Conservation (phyloP, 2,797 vertebrate species). For the Clarias laeviceps region DNA sequence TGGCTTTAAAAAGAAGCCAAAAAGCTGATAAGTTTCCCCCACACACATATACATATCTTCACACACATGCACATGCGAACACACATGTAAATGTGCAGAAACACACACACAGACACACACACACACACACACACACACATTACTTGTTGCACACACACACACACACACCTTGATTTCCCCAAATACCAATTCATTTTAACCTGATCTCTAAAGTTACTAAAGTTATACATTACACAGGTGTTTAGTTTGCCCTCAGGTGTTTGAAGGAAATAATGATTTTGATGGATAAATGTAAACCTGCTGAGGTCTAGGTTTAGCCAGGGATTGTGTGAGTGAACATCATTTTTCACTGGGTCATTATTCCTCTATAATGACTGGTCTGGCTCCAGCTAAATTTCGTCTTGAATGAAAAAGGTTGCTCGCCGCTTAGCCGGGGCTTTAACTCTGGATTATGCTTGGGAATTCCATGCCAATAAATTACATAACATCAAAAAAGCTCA, state of each 20-base stretch:
- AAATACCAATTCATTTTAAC: constrained; percentile 31
- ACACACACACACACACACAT: neutral
- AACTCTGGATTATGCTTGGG: constrained; percentile 56
- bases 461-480: constrained; percentile 74
- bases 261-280: constrained; percentile 57
- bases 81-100: neutral
- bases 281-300: constrained; percentile 57
- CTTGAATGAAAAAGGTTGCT: constrained; percentile 69
- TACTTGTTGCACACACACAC: no score
- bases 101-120: neutral
- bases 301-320: constrained; percentile 45
- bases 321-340: constrained; percentile 58
- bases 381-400: constrained; percentile 72
- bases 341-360: constrained; percentile 68
- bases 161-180: constrained; percentile 26
- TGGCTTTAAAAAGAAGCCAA: constrained; percentile 68
- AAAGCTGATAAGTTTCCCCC: constrained; percentile 60
- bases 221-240: constrained; percentile 54
- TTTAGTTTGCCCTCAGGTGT: constrained; percentile 55
- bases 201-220: constrained; percentile 21
- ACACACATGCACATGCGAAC: neutral
- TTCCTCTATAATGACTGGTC: constrained; percentile 70
- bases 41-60: neutral
- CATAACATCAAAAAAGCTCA: constrained; percentile 70
- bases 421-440: constrained; percentile 61